Evolutionary conservation across 2,888 invertebrate genomes (phyloP), one percentile per base, ranked within the genome.

Genomic region (Eilema caniola): DNA sequence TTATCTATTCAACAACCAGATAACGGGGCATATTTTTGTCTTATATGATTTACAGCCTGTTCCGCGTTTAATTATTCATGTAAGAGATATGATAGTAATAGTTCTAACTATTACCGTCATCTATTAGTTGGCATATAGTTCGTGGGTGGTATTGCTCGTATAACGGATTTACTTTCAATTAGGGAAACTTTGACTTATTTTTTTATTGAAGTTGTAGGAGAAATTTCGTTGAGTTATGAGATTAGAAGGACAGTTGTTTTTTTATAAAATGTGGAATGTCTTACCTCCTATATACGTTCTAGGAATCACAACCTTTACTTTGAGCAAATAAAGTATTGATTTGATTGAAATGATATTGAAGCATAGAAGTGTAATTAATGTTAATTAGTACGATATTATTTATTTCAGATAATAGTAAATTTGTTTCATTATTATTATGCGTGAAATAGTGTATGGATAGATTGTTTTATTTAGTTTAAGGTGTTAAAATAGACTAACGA

Each of bases 1-100:
- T 87, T 89, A 90, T 89, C 88, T 89, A 86, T 88, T 85, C 85
- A 66, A 86, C 86, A 84, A 82, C 82, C 67, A 88, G 82, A 85
- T 87, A 89, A 86, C 90, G 89, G 90, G 86, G 74, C 73, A 78
- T 80, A 79, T 80, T 85, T 81, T 83, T 81, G 80, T 85, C 75
- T 76, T 71, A 65, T 75, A 75, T 77, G 72, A 83, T 81, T 77
- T 74, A 74, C 63, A 70, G 72, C 71, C 68, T 69, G 71, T 77
- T 71, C 63, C 66, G 62, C 59, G 74, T 72, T 77, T 81, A 78
- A 77, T 71, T 71, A 73, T 83, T 71, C 70, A 66, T 72, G 68
- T 74, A 72, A 25, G 67, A 70, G 74, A 83, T 81, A 73, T 66
- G 41, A 60, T 67, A 62, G 65, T 69, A 66, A 70, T 62, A 24